Percentiles rank a stretch among this genome's conserved stretches.
These are phyloP conservation scores for Megaceryle torquata DNA, from an alignment of 2,113 vertebrate genomes.

Conservation along the genomic window DNA sequence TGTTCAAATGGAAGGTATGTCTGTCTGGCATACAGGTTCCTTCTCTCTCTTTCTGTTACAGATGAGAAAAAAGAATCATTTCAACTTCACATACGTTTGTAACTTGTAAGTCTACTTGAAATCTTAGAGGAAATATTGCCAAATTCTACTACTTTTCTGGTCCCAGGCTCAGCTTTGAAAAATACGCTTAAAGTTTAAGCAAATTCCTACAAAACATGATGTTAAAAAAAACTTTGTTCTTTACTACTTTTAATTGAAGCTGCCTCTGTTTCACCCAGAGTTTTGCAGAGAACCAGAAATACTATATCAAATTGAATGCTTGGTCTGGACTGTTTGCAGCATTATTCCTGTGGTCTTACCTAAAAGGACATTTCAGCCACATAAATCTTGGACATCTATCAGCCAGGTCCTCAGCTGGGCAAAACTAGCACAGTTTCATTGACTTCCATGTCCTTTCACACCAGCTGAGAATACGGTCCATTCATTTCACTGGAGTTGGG, in stretches of 20 bases:
- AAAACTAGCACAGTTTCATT: background rate
- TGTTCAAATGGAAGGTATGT: conserved; percentile 49
- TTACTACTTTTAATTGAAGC: conserved; percentile 9
- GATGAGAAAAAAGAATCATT: conserved; percentile 49
- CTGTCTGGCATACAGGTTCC: conserved; percentile 29
- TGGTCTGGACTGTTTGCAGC: background rate
- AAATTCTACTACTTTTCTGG: conserved; percentile 45
- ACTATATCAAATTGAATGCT: background rate
- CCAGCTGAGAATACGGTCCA: conserved; percentile 26
- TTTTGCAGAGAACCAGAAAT: background rate
- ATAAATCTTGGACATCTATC: background rate
- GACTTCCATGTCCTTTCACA: background rate
- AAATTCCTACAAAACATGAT: background rate
- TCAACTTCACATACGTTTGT: conserved; percentile 50
- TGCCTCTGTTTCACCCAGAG: conserved; percentile 7
- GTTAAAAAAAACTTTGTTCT: background rate
- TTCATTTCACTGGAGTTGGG: conserved; percentile 38
- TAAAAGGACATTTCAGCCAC: conserved; percentile 25
- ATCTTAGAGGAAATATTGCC: conserved; percentile 55
- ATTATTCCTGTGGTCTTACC: conserved; percentile 38
- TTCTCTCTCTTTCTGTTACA: conserved; percentile 7
- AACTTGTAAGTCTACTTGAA: conserved; percentile 58
- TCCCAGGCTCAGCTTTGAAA: conserved; percentile 46
- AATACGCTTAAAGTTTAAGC: background rate
- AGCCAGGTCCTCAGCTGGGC: conserved; percentile 30